phyloP scores from a whole-genome alignment of 2,113 vertebrate genomes.

The Oenanthe oenanthe region DNA sequence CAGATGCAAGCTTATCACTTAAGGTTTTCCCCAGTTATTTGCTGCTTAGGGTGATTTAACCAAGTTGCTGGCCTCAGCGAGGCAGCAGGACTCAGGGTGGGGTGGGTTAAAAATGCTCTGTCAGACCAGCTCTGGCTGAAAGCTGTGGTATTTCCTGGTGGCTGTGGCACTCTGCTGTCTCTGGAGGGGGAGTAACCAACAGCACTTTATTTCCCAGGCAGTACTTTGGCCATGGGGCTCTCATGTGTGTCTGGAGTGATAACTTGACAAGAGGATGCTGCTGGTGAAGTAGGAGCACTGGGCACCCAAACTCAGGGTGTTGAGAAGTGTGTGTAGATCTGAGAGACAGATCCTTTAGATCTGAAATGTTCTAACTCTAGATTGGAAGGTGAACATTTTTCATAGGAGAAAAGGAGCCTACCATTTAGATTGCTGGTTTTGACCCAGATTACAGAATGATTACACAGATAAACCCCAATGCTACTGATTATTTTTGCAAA shows the following conservation, averaged over 20 bases:
- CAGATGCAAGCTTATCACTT: background rate
- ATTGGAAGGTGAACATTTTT: background rate
- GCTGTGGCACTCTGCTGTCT: background rate
- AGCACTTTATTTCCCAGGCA: background rate
- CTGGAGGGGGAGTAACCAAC: background rate
- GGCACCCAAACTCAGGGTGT: background rate
- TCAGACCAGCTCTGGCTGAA: background rate
- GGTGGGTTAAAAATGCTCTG: background rate
- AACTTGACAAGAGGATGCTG: background rate
- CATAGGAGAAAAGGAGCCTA: background rate
- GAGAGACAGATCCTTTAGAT: background rate
- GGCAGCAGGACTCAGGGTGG: background rate
- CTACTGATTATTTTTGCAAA: background rate
- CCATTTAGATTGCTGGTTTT: background rate
- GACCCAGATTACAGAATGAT: background rate
- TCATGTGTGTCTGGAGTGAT: background rate
- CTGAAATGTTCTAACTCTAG: background rate
- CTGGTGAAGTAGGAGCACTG: background rate
- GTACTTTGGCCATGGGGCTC: background rate
- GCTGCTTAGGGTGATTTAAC: background rate
- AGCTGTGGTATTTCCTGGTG: background rate
- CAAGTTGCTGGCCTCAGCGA: background rate
- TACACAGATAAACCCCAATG: background rate
- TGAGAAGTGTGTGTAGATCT: background rate
- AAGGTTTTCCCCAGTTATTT: background rate